Base-by-base conservation (phyloP, 2,113 vertebrate species). In the Scophthalmus maximus region DNA sequence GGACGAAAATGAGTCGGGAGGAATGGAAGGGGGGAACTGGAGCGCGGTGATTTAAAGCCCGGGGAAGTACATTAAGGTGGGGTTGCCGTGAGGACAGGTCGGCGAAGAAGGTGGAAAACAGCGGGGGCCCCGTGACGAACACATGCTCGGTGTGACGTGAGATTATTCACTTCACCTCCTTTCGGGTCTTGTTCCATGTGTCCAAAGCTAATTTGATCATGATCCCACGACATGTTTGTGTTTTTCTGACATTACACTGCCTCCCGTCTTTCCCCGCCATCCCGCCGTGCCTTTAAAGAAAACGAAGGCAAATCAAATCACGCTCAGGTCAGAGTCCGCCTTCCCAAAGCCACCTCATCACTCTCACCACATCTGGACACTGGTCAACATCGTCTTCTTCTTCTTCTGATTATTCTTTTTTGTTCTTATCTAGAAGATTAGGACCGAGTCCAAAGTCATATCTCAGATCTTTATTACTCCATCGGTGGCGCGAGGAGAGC, bases 11-110 rank as follows among this genome's bases (percentile, higher is more conserved):
- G 42, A n/a, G 36, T 15, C 36, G 17, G 62, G 36, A 56, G 59
- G n/a, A n/a, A n/a, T n/a, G n/a, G n/a, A n/a, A n/a, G n/a, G n/a
- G n/a, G n/a, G 51, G 83, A 82, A 83, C 17, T 74, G 65, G 70
- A 88, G 85, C 77, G 29, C 9, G 68, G 71, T 63, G 79, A 80
- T 88, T 86, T 88, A 86, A 89, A 69, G 77, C 81, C 68, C 40
- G 53, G 67, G 81, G 87, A 68, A 67, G 85, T 73, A 85, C 74
- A 87, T 90, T 83, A 90, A 85, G 83, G 78, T 67, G 81, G 82
- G 68, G 84, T 73, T 82, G 87, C 71, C 68, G 51, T 40, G 77
- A 88, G 91, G 86, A 86, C 77, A 83, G 84, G 79, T 82, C 57
- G 9, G 55, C 15, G 49, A 79, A 79, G 72, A 63, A 71, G 86